These are phyloP conservation scores for Alfaro cultratus DNA, from an alignment of 2,797 vertebrate genomes.

Conservation along the genomic window DNA sequence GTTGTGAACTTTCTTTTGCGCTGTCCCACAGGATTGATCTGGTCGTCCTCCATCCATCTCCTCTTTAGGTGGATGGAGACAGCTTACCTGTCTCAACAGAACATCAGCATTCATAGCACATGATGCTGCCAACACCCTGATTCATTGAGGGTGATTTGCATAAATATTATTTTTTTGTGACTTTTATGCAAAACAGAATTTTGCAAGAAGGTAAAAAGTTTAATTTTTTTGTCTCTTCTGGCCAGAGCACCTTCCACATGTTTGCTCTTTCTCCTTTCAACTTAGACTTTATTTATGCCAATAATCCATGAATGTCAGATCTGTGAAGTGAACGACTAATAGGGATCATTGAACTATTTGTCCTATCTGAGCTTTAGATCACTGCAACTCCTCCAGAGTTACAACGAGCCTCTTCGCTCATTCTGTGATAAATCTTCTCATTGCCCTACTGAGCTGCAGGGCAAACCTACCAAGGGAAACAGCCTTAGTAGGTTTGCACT, in stretches of 20 bases:
- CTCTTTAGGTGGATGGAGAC: neutral
- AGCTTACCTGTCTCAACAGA: neutral
- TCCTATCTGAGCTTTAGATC: neutral
- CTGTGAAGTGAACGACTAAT: neutral
- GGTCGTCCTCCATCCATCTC: neutral
- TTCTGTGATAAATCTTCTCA: neutral
- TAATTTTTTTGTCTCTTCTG: neutral
- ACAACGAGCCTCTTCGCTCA: neutral
- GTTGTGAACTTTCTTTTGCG: neutral
- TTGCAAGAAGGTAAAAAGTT: neutral
- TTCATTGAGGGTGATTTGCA: neutral
- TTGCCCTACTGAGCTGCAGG: too few species aligned
- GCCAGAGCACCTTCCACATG: neutral
- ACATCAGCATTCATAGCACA: neutral
- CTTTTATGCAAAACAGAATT: neutral
- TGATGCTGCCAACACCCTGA: neutral
- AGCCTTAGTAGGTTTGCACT: neutral
- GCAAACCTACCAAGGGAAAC: too few species aligned
- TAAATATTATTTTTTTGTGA: neutral
- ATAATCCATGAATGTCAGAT: neutral
- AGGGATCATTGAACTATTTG: neutral
- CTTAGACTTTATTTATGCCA: neutral
- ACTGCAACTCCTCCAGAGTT: neutral
- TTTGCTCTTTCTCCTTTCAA: neutral
- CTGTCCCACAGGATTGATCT: neutral